Conservation (phyloP, 2,113 vertebrate genomes). For the Mastomys natalensis region DNA sequence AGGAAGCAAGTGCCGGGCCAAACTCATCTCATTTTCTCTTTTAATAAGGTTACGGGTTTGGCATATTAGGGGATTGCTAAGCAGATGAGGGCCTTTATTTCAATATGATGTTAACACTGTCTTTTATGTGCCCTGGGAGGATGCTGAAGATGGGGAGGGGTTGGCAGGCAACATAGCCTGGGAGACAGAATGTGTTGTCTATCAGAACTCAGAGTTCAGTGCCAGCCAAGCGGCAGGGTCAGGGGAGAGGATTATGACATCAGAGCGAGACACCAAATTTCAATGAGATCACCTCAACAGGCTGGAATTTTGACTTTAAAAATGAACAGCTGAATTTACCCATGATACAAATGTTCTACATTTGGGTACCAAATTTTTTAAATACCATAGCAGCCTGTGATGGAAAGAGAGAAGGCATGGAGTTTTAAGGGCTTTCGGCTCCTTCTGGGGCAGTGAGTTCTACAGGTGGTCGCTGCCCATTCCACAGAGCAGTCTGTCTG, state of each 20-base stretch:
- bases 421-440: accelerated
- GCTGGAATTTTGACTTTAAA: background rate
- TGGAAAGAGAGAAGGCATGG: background rate
- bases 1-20: slow-evolving; percentile 35
- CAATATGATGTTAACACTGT: slow-evolving; percentile 20
- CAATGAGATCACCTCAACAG: background rate
- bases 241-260: accelerated
- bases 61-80: slow-evolving; percentile 42
- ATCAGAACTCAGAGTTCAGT: background rate
- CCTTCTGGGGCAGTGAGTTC: background rate
- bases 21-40: slow-evolving; percentile 26
- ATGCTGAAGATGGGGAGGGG: background rate
- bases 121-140: background rate
- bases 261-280: accelerated
- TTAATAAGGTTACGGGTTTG: slow-evolving; percentile 58
- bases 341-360: background rate
- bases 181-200: background rate
- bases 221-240: background rate
- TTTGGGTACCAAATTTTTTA: background rate
- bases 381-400: background rate
- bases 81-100: slow-evolving; percentile 21
- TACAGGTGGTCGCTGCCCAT: background rate
- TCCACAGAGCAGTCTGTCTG: background rate
- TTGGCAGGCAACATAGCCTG: accelerated
- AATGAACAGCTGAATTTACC: slow-evolving; percentile 10